Evolutionary conservation across 1,140 invertebrate species (phyloP), one percentile per base, ranked within the genome.

Genomic region (Subanguina moxae): DNA sequence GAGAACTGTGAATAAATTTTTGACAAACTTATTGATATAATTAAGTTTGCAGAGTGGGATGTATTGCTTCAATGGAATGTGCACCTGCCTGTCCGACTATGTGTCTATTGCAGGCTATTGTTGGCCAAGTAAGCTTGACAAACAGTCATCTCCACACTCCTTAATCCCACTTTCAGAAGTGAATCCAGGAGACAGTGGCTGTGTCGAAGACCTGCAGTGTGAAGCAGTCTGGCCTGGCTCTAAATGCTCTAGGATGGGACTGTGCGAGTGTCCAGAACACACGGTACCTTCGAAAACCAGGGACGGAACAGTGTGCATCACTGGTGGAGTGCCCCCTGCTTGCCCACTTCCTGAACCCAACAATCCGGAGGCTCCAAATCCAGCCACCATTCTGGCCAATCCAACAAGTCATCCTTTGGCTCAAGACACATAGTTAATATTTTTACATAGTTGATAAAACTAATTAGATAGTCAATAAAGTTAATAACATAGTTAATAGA

Each of bases 31-130:
- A 30, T 30, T 32, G n/a, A n/a, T 72, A 72, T 15, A 71, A 71
- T 28, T 43, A 30, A 13, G 25, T 45, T 57, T 69, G 67, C 67
- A 71, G 57, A 72, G 73, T 27, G 77, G 77, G 58, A 80, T 82
- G 78, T 80, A 78, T 58, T 80, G 78, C 46, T 82, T 80, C 7
- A 78, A 71, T 32, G 80, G 78, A 5, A 62, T 71, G 13, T 80
- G 78, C 38, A 80, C 65, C 23, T 80, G 78, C 52, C 56, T 80
- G 19, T 73, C 76, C n/a, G 73, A 80, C 64, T 82, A 80, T 70
- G 80, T 80, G 3, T 76, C 80, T 1, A 79, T 80, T 43, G 32
- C 77, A 3, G 77, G 78, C 21, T 82, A 82, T 62, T 80, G 78
- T 61, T 80, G 80, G 78, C 78, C 74, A 48, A 80, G 78, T 81